Evolutionary conservation across 2,113 vertebrate genomes (phyloP).

Genomic region (Spheniscus mendiculus): DNA sequence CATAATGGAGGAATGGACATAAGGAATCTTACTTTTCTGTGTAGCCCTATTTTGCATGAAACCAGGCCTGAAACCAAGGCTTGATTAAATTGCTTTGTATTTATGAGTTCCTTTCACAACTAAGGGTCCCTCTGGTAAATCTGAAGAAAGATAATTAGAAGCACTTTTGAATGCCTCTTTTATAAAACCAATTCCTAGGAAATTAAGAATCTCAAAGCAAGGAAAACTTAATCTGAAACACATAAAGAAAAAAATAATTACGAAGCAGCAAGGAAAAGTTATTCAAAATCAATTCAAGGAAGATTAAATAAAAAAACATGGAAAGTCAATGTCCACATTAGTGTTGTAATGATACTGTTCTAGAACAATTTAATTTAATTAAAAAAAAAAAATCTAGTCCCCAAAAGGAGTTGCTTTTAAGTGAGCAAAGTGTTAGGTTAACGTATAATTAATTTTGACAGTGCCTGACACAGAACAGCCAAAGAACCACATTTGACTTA

Average conservation of each 20-base stretch:
- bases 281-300: background rate
- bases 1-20: background rate
- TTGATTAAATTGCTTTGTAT: background rate
- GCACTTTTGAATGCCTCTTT: background rate
- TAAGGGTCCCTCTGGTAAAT: background rate
- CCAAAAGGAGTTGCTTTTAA: background rate
- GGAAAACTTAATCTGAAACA: background rate
- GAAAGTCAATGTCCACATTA: background rate
- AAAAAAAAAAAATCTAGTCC: background rate
- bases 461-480: background rate
- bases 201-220: background rate
- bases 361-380: background rate
- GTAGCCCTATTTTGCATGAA: background rate
- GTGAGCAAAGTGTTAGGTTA: background rate
- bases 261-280: background rate
- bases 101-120: background rate
- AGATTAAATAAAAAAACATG: background rate
- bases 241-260: background rate
- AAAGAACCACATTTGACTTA: background rate
- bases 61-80: background rate
- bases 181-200: background rate
- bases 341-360: background rate
- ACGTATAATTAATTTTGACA: accelerated
- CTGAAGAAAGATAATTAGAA: background rate
- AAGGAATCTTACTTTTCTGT: background rate